Percentiles rank a stretch among this genome's conserved stretches.
phyloP scores from a whole-genome alignment of 1,140 invertebrate species.

The Dreissena rostriformis region DNA sequence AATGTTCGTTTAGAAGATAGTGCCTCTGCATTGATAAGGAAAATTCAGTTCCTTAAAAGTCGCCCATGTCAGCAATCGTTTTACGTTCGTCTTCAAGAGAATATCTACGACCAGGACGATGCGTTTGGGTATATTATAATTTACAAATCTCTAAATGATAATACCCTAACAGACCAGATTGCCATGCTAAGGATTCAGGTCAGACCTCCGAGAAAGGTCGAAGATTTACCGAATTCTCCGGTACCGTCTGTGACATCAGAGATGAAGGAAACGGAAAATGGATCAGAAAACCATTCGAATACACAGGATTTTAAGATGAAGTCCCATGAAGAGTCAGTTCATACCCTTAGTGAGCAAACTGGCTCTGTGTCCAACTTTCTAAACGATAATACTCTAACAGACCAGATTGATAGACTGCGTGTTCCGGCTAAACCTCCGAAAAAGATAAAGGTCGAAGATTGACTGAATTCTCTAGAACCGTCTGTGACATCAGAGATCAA shows the following conservation, averaged over 20 bases:
- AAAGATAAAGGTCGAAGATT: too few relatives aligned
- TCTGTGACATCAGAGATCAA: too few relatives aligned
- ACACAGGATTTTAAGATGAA: too few relatives aligned
- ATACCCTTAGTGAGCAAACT: too few relatives aligned
- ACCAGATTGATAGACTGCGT: too few relatives aligned
- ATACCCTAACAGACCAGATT: neutral
- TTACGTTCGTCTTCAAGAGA: neutral
- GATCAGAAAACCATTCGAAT: too few relatives aligned
- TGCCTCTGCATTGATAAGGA: neutral
- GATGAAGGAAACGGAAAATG: too few relatives aligned
- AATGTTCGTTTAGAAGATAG: neutral
- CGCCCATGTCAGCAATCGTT: neutral
- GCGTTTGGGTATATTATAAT: neutral
- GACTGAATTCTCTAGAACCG: too few relatives aligned
- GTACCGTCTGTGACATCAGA: neutral
- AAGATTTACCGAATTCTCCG: neutral
- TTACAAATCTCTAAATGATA: neutral
- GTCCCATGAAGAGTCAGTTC: too few relatives aligned
- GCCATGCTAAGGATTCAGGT: neutral
- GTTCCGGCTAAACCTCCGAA: too few relatives aligned
- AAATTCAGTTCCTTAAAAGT: neutral
- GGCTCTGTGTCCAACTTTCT: too few relatives aligned
- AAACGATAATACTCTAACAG: too few relatives aligned
- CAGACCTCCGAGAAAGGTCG: neutral
- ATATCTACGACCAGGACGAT: neutral